A percentile compares a stretch with the other conserved stretches of the same genome.
Conservation (phyloP, 2,113 vertebrate genomes). For the Chloroceryle aenea region DNA sequence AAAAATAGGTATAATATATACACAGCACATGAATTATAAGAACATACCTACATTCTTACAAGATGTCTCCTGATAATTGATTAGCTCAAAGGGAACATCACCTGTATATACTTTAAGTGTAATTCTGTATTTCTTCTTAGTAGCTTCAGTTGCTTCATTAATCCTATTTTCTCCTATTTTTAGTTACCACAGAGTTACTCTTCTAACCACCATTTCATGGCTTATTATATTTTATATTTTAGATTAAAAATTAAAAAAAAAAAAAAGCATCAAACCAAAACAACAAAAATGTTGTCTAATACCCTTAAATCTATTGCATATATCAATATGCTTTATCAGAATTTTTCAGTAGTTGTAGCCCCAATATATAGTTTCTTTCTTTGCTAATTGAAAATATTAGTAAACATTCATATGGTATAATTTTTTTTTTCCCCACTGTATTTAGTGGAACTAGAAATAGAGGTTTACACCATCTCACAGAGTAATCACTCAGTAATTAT, state of each 20-base stretch:
- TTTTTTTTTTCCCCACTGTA: background rate
- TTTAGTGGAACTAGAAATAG: background rate
- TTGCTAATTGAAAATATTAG: background rate
- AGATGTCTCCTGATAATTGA: background rate
- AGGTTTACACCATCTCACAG: background rate
- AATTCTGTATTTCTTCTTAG: background rate
- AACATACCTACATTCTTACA: background rate
- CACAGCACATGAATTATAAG: background rate
- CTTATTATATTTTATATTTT: background rate
- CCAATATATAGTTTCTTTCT: fast-evolving
- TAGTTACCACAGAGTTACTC: background rate
- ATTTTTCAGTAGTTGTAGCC: background rate
- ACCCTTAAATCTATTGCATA: background rate
- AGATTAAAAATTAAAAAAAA: too few species aligned
- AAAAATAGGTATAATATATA: background rate
- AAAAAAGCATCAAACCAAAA: too few species aligned
- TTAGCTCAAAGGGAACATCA: background rate
- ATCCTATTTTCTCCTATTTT: background rate
- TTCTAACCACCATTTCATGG: background rate
- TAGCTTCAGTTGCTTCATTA: background rate
- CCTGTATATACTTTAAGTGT: fast-evolving
- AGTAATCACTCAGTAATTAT: background rate
- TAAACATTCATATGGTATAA: background rate
- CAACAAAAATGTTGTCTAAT: background rate
- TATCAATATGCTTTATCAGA: background rate